Evolutionary conservation across 2,888 invertebrate species (phyloP), one percentile per base, ranked within the genome.

Genomic region (Phasia obesa): DNA sequence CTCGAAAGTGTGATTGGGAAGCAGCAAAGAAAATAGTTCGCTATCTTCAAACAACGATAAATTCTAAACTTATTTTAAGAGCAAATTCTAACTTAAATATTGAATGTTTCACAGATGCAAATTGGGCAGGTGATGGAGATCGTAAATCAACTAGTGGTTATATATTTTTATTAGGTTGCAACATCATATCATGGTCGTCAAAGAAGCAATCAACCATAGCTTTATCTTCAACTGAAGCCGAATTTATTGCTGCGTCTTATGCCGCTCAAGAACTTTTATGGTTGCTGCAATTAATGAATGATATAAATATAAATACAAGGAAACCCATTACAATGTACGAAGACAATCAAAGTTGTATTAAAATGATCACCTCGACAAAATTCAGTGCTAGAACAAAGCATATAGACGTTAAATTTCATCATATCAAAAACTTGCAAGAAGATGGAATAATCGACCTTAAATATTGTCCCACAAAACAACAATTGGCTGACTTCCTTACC

Each of bases 1-100:
- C 59, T 15, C 25, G 64, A 25, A 31, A 64, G 27, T 62, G 31
- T 31, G 64, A 64, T 11, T 64, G 64, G 62, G 62, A 62, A 44
- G 62, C 62, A 17, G 23, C 17, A 11, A 62, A 62, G 42, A 47
- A 62, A 62, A 19, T 49, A 27, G 23, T 64, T 11, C n/a, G 49
- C 17, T 49, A 49, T 49, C 27, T 64, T 9, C 5, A 64, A 49
- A 15, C 49, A 49, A 64, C 49, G 17, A 55, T 55, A 3, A 6
- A 49, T 27, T 31, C 0, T 9, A 49, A 49, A 21, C 19, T 64
- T 19, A 27, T 27, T 7, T 7, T 27, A 4, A 64, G 17, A 47
- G 2, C 17, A 27, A 31, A 64, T 17, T 49, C 64, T 15, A 17
- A 47, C 27, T 15, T 64, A 17, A 0, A 21, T 13, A 11, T 60